Conservation (phyloP, 2,888 invertebrate species). For the Diaprepes abbreviatus region DNA sequence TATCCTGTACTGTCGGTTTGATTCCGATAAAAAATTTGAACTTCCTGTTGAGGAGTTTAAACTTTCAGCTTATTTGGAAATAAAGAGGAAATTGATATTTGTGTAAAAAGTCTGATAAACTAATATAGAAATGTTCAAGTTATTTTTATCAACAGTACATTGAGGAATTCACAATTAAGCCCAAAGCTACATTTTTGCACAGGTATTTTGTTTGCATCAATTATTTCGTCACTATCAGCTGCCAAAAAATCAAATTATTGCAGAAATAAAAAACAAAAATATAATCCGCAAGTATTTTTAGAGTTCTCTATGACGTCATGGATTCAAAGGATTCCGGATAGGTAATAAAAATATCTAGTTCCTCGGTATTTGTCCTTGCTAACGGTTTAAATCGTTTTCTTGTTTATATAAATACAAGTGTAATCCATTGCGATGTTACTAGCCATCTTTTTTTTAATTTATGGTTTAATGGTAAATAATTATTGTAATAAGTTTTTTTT, state of each 20-base stretch:
- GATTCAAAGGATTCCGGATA: constrained; percentile 38
- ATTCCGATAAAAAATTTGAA: too few species aligned
- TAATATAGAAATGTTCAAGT: too few species aligned
- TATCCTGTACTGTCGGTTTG: too few species aligned
- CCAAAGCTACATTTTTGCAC: neutral
- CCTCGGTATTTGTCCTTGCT: constrained; percentile 35
- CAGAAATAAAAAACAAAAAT: constrained; percentile 13
- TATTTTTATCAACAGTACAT: too few species aligned
- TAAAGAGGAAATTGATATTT: too few species aligned
- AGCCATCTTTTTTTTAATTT: neutral
- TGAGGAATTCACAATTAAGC: too few species aligned
- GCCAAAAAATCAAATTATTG: constrained; percentile 39
- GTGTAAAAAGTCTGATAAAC: too few species aligned
- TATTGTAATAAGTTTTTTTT: neutral
- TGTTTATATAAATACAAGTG: constrained; percentile 22
- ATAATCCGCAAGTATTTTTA: constrained; percentile 29
- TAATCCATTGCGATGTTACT: neutral
- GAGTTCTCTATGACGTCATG: constrained; percentile 20
- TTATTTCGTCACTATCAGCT: constrained; percentile 25
- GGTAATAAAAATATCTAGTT: constrained; percentile 40
- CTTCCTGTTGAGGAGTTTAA: too few species aligned
- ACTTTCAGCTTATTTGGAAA: too few species aligned
- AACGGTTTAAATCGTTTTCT: constrained; percentile 28
- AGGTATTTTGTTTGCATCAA: constrained; percentile 20
- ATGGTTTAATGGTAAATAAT: neutral